Evolutionary conservation across 2,888 invertebrate species (phyloP), one percentile per base, ranked within the genome.

Genomic region (Drosophila paracracens): DNA sequence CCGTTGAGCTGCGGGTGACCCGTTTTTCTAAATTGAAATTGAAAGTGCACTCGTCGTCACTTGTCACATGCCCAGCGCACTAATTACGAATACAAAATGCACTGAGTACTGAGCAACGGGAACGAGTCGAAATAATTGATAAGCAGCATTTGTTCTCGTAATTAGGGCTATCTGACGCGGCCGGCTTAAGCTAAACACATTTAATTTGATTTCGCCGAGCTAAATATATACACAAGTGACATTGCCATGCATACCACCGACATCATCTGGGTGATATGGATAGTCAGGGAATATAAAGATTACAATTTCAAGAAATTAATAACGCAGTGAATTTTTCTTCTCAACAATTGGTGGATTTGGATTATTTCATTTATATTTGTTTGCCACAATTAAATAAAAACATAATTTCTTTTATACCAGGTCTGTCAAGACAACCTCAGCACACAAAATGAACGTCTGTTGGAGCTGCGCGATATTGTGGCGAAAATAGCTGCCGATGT

Each of bases 401-500:
- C n/a, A 16, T 21, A 13, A 13, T 21, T 66, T 40, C 2, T 60
- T 53, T 38, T 16, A 5, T 29, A 2, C 33, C 72, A 97, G 97
- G 95, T 96, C 92, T 97, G 96, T 91, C 95, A 96, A 91, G 96
- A 97, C 91, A 95, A 95, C 73, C 94, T 97, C 92, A 95, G 95
- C 76, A 94, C 95, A 35, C 95, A 97, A 81, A 95, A 96, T 71
- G 95, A 95, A 31, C 94, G 95, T 54, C 92, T 96, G 59, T 94
- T 94, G 50, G 96, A 97, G 90, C 94, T 97, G 31, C 95, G 96
- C 4, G 95, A 95, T 21, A 94, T 97, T 69, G 97, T 97, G 3
- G 95, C 96, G 0, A 95, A 96, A 81, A 97, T 97, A 64, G 96
- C 97, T 0, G 95, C 95, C 31, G 96, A 96, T 90, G 96, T 97